A percentile compares a stretch with the other conserved stretches of the same genome.
Evolutionary conservation across 2,113 vertebrate genomes (phyloP).

Genomic region (Ifrita kowaldi): DNA sequence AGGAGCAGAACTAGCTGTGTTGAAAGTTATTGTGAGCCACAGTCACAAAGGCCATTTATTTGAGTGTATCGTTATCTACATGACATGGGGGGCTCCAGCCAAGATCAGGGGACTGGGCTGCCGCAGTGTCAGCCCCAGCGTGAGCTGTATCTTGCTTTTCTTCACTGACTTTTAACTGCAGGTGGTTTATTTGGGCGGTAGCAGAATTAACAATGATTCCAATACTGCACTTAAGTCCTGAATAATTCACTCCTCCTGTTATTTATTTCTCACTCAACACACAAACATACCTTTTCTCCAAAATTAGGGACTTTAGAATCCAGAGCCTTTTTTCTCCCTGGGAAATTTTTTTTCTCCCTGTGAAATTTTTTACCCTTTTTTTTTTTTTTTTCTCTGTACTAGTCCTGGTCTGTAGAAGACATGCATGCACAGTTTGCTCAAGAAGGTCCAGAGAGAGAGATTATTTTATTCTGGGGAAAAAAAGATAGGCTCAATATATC

Average conservation of each 20-base stretch:
- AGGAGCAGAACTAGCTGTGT: not conserved
- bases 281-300: not conserved
- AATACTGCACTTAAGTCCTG: not conserved
- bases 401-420: not conserved
- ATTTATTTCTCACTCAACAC: not conserved
- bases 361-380: not conserved
- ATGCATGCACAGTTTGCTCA: not conserved
- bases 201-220: not conserved
- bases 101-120: not conserved
- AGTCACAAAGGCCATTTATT: not conserved
- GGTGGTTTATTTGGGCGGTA: not conserved
- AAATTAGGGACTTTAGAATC: not conserved
- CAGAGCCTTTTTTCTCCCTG: not conserved
- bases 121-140: accelerated
- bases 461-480: not conserved
- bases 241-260: not conserved
- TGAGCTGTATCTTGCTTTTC: not conserved
- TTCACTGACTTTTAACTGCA: not conserved
- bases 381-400: not conserved
- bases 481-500: not conserved
- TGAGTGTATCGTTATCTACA: not conserved
- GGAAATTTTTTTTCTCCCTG: not conserved
- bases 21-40: not conserved
- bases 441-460: not conserved
- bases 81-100: not conserved